phyloP scores from a whole-genome alignment of 1,140 invertebrate species.

The Ectropis grisescens region DNA sequence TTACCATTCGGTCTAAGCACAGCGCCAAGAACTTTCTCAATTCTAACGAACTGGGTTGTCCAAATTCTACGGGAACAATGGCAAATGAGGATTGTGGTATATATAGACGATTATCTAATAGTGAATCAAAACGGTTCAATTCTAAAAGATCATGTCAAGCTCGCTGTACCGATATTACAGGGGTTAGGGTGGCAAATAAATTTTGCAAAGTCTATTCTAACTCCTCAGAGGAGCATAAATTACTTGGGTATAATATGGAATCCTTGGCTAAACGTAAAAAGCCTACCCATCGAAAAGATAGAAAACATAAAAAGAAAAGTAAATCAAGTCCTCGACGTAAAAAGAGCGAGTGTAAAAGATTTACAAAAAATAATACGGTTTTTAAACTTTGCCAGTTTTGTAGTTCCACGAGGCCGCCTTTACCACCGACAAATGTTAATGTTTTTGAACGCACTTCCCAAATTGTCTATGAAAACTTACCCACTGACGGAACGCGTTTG shows the following conservation, averaged over 20 bases:
- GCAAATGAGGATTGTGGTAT: slow-evolving; percentile 21
- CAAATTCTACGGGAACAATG: slow-evolving; percentile 16
- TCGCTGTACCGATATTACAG: slow-evolving; percentile 6
- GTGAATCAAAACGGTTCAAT: slow-evolving; percentile 4
- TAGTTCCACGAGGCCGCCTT: slow-evolving; percentile 61
- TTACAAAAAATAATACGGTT: slow-evolving; percentile 11
- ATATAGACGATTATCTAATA: slow-evolving; percentile 24
- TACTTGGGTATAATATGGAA: slow-evolving; percentile 36
- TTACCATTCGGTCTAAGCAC: slow-evolving; percentile 16
- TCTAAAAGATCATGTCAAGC: not conserved
- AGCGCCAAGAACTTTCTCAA: slow-evolving; percentile 10
- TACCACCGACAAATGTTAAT: slow-evolving; percentile 13
- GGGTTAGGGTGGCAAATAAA: slow-evolving; percentile 31
- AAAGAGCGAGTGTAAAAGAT: slow-evolving; percentile 14
- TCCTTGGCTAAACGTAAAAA: slow-evolving; percentile 19
- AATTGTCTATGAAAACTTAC: not conserved
- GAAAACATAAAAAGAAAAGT: slow-evolving; percentile 11
- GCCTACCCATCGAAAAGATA: slow-evolving; percentile 16
- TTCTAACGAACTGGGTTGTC: slow-evolving; percentile 34
- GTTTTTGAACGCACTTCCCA: not conserved
- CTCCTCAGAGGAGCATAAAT: slow-evolving; percentile 22
- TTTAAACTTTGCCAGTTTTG: slow-evolving; percentile 61
- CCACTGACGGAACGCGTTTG: not conserved
- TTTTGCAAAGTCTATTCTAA: slow-evolving; percentile 22
- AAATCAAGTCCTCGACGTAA: slow-evolving; percentile 2